A percentile compares a stretch with the other conserved stretches of the same genome.
phyloP scores from a whole-genome alignment of 2,113 vertebrate genomes.

The Oophaga pumilio region DNA sequence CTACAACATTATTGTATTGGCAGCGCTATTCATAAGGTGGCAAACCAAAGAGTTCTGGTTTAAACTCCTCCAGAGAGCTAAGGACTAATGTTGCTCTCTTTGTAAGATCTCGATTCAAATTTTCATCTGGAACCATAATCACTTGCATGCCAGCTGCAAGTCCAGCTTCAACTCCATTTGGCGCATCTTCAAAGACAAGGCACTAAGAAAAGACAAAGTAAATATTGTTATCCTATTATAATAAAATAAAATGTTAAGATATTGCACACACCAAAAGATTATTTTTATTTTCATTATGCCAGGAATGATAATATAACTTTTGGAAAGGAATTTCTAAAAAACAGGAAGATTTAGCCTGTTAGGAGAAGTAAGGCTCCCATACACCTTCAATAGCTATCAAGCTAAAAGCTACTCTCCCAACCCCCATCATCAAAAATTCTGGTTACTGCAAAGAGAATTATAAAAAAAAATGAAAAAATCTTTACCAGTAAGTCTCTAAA shows the following conservation, averaged over 20 bases:
- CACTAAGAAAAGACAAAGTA: slow-evolving; percentile 72
- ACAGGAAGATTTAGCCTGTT: too few relatives aligned
- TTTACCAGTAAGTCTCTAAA: too few relatives aligned
- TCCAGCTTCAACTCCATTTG: slow-evolving; percentile 83
- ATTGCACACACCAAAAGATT: background rate
- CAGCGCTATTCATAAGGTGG: slow-evolving; percentile 75
- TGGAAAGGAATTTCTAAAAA: too few relatives aligned
- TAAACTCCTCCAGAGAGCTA: slow-evolving; percentile 81
- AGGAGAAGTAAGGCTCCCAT: too few relatives aligned
- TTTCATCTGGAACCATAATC: slow-evolving; percentile 87
- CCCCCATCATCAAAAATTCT: too few relatives aligned
- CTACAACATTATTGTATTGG: background rate
- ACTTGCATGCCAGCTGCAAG: slow-evolving; percentile 88
- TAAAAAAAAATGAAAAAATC: too few relatives aligned
- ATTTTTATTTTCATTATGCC: too few relatives aligned
- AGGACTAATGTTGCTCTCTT: slow-evolving; percentile 79
- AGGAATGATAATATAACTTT: too few relatives aligned
- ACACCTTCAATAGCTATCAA: too few relatives aligned
- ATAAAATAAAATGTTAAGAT: background rate
- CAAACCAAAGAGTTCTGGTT: slow-evolving; percentile 84
- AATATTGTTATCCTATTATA: background rate
- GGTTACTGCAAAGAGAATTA: too few relatives aligned
- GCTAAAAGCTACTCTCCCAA: too few relatives aligned
- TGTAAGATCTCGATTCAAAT: slow-evolving; percentile 74
- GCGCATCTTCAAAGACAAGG: slow-evolving; percentile 92